Evolutionary conservation across 2,888 invertebrate genomes (phyloP), one percentile per base, ranked within the genome.

Genomic region (Nemotelus pantherinus): DNA sequence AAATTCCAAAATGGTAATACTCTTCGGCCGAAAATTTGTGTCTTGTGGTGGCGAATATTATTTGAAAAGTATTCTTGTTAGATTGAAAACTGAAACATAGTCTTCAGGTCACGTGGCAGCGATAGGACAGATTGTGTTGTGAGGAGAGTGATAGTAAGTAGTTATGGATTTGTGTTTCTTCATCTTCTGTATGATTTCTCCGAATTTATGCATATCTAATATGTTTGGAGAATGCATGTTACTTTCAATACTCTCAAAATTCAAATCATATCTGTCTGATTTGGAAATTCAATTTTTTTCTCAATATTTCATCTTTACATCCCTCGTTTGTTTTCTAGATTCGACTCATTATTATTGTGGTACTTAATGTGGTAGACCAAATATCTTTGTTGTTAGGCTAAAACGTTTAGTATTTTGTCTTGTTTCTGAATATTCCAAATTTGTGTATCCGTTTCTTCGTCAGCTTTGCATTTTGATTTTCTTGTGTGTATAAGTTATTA

Each of bases 321-420:
- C 79, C 79, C 79, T 79, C 77, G 75, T 78, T 75, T 70, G 58
- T 75, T 48, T 78, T 57, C 45, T 43, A 55, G 53, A 64, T 55
- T 58, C 44, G 39, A 43, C 4, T 63, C 58, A 44, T 10, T 43
- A 43, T 6, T 63, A 2, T 57, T 63, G 63, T 77, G 77, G 25
- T 25, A 25, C 25, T 25, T 25, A 25, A 25, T 25, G 25, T 25
- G 25, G 25, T 25, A 25, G 25, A 25, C 25, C 0, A 25, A 25
- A 25, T 25, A 1, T 25, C 72, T 39, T 77, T 70, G 68, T 55
- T 60, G 53, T 65, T 64, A 39, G 48, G 25, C 25, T 75, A 50
- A 50, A 63, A 7, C 48, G 44, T 55, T 76, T 39, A 44, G 4
- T 55, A 57, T 60, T 58, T 74, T 41, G 48, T 47, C 64, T 64